Evolutionary conservation across 2,797 vertebrate species (phyloP).

Genomic region (Tamandua tetradactyla): DNA sequence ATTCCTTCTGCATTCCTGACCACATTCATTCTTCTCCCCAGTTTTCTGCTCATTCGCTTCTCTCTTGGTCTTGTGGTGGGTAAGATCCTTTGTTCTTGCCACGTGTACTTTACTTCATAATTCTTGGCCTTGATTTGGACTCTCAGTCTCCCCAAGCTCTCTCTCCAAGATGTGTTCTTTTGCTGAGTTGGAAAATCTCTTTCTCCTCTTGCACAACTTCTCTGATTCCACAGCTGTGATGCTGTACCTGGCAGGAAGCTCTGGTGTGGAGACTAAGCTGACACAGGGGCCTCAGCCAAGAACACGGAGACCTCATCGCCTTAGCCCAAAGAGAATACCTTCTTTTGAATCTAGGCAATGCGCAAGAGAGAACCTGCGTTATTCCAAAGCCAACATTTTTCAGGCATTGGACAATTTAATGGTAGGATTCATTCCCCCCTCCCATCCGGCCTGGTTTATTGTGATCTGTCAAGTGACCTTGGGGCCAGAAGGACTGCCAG

Average conservation of each 20-base stretch:
- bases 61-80: background rate
- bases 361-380: constrained; percentile 56
- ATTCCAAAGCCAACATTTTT: constrained; percentile 74
- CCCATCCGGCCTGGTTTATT: constrained; percentile 68
- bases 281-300: constrained; percentile 51
- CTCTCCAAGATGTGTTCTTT: constrained; percentile 55
- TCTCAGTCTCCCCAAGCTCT: constrained; percentile 22
- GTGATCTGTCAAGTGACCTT: constrained; percentile 77
- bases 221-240: constrained; percentile 76
- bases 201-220: constrained; percentile 69
- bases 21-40: background rate
- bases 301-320: background rate
- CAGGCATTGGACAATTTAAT: constrained; percentile 74
- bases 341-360: constrained; percentile 70
- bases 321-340: constrained; percentile 57
- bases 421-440: constrained; percentile 50
- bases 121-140: constrained; percentile 30
- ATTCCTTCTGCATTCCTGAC: background rate
- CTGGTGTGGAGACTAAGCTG: constrained; percentile 57
- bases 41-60: background rate
- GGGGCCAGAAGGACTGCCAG: constrained; percentile 74
- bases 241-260: constrained; percentile 66
- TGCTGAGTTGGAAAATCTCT: constrained; percentile 71
- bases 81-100: constrained; percentile 41
- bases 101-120: constrained; percentile 36